Evolutionary conservation across 1,140 invertebrate genomes (phyloP).

Genomic region (Drosophila littoralis): DNA sequence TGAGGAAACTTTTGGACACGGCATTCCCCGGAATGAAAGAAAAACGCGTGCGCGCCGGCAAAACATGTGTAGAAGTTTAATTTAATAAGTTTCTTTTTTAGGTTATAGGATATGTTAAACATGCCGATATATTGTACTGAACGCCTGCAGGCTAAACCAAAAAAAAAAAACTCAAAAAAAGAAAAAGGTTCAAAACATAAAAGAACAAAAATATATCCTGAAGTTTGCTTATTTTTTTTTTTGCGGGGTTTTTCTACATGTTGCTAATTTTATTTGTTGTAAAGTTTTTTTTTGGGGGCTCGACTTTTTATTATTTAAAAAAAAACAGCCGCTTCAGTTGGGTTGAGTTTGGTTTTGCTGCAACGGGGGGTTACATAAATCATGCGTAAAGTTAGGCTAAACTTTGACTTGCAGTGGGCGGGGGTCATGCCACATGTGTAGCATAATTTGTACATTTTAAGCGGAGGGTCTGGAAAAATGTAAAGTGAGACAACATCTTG

Average conservation of each 20-base stretch:
- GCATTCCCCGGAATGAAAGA: conserved; percentile 15
- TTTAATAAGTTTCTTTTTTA: conserved; percentile 71
- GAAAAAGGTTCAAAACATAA: conserved; percentile 43
- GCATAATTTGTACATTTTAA: conserved; percentile 46
- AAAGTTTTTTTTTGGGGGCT: conserved; percentile 46
- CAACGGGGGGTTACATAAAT: conserved; percentile 63
- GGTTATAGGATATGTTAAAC: conserved; percentile 72
- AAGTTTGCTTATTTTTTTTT: conserved; percentile 52
- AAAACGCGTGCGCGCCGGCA: conserved; percentile 20
- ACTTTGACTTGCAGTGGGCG: conserved; percentile 47
- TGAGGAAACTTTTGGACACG: conserved; percentile 15
- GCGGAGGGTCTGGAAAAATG: not conserved
- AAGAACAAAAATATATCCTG: conserved; percentile 37
- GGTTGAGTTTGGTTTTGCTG: conserved; percentile 8
- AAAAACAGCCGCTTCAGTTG: conserved; percentile 10
- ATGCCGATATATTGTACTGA: conserved; percentile 45
- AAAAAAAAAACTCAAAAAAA: conserved; percentile 15
- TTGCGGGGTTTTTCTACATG: conserved; percentile 30
- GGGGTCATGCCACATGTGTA: conserved; percentile 53
- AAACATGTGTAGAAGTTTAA: conserved; percentile 81
- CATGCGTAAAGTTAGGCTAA: conserved; percentile 69
- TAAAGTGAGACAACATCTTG: not conserved
- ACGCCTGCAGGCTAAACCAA: conserved; percentile 3
- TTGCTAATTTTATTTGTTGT: conserved; percentile 78
- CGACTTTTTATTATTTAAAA: conserved; percentile 22